Base-by-base conservation (phyloP, 2,113 vertebrate genomes). In the Mormyrus lacerda region DNA sequence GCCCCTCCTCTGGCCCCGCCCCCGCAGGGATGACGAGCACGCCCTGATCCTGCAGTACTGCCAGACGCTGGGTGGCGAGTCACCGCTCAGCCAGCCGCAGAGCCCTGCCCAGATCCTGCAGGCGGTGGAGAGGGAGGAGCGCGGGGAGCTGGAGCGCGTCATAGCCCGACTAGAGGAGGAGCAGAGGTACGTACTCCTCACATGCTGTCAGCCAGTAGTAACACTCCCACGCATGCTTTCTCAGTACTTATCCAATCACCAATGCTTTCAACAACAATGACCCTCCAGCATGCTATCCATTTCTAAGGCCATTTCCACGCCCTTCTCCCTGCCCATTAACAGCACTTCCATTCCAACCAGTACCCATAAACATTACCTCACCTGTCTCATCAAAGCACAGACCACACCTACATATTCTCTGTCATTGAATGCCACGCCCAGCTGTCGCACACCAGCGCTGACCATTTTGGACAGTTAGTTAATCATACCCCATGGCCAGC, bases 41-140 rank as follows among this genome's bases (percentile, higher is more conserved):
- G 95, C 97, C 79, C 96, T 99, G 92, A 99, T 99, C 93, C 96
- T 98, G 93, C 98, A 99, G 90, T 99, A 99, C 90, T 99, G 98
- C 92, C 98, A 99, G 94, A 97, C 98, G 0, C 96, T 99, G 6
- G 98, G 97, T 87, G 97, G 97, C 17, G 98, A 99, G 82, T 97
- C 97, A 0, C 97, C 97, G 0, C 92, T 95, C 92, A 98, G 97
- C 93, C 98, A 99, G 92, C 97, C 98, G 0, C 98, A 99, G 95
- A 99, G 98, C 91, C 98, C 98, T 31, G 96, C 96, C 31, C 98
- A 99, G 95, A 99, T 99, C 92, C 96, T 99, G 0, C 98, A 98
- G 92, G 97, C 97, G 0, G 98, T 99, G 87, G 98, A 99, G 93
- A 96, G 95, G 91, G 98, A 98, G 93, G 98, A 99, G 88, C 94